Base-by-base conservation (phyloP, 35 echinoderm and acorn worm genomes). In the Strongylocentrotus purpuratus region DNA sequence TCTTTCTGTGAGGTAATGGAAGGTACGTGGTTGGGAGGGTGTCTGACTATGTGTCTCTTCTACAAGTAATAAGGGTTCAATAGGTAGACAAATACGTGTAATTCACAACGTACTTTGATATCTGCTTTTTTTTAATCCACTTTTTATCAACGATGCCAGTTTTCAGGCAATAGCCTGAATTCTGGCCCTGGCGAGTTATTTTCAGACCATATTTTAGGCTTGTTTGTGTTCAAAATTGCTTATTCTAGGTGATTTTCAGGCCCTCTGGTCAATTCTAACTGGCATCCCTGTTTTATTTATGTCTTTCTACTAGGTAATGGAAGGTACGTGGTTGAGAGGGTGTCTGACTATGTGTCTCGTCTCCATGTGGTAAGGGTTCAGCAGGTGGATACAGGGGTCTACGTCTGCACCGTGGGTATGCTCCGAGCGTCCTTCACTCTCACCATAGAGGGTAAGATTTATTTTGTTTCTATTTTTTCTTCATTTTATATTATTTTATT, bases 371-470 rank as follows among this genome's bases (percentile, higher is more conserved):
- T 71, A 15, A 65, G 86, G 35, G 86, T 97, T 11, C 95, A 95
- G 17, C 61, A 88, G 35, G 41, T 91, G 4, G 96, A 97, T 86
- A 91, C 94, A 91, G 96, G 96, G 8, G 78, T 94, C 86, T 97
- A 97, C 85, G 92, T 95, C 28, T 97, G 96, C 46, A 94, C 86
- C 25, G 96, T 97, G 15, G 96, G 96, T 61, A 91, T 95, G 87
- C 96, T 97, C 12, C 65, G 96, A 47, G 88, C 96, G 4, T 91
- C 85, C 20, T 95, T 94, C 33, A 94, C 95, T 60, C 58, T 97
- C 0, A 90, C 86, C n/a, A 95, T 97, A 46, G 95, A 91, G 90
- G 92, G 96, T 97, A 94, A 85, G 95, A 31, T n/a, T 12, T 45
- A 87, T 12, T 25, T n/a, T n/a, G n/a, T n/a, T n/a, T n/a, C n/a